These are phyloP conservation scores for Regulus satrapa DNA, from an alignment of 2,113 vertebrate species.

Conservation along the genomic window DNA sequence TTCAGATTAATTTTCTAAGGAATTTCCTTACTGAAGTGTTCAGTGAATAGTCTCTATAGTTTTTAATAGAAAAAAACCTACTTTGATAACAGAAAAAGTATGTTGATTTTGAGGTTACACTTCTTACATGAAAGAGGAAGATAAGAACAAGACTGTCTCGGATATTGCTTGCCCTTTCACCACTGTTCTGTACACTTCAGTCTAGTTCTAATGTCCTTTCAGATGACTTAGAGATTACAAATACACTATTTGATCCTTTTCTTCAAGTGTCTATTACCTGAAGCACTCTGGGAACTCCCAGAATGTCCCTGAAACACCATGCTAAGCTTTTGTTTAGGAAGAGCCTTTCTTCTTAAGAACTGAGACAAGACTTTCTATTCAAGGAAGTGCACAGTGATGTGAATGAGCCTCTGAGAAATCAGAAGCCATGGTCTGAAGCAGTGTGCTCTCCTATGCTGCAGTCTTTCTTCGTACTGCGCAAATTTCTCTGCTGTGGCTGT, in stretches of 20 bases:
- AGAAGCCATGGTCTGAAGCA: neutral
- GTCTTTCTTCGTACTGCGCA: neutral
- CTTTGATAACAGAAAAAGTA: neutral
- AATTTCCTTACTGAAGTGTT: neutral
- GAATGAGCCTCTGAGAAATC: neutral
- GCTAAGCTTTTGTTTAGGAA: neutral
- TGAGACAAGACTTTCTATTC: neutral
- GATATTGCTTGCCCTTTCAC: neutral
- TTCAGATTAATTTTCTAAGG: neutral
- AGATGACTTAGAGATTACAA: neutral
- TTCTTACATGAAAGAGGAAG: neutral
- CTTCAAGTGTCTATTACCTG: neutral
- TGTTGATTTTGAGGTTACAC: neutral
- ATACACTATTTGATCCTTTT: neutral
- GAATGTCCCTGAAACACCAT: neutral
- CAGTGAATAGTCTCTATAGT: neutral
- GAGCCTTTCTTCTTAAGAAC: neutral
- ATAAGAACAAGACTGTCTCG: accelerated
- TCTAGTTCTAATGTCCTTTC: neutral
- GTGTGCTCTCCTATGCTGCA: neutral
- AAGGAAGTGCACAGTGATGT: neutral
- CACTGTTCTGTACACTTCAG: neutral
- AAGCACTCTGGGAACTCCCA: neutral
- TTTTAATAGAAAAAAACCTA: neutral
- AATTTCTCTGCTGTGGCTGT: neutral